Conservation (phyloP, 2,797 vertebrate genomes). For the Chloroceryle inda region DNA sequence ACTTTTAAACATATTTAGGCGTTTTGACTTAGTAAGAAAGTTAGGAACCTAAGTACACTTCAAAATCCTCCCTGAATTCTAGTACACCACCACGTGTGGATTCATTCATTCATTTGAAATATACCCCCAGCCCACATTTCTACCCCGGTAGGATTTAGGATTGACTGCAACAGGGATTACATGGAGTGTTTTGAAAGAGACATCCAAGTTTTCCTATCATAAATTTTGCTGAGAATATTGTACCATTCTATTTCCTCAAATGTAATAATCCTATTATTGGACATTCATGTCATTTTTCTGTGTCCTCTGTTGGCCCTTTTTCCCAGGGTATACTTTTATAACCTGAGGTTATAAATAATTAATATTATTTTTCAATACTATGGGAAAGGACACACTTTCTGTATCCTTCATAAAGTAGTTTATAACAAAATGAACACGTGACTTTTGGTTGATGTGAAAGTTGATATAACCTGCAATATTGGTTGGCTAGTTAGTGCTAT, state of each 20-base stretch:
- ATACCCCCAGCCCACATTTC: background rate
- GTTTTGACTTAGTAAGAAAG: background rate
- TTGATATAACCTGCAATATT: conserved; percentile 8
- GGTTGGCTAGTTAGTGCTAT: background rate
- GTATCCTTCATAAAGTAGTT: background rate
- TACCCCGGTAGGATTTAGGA: background rate
- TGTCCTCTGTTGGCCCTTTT: background rate
- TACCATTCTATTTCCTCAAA: background rate
- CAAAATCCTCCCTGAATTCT: background rate
- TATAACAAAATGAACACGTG: background rate
- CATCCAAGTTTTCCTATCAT: background rate
- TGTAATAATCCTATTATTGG: background rate
- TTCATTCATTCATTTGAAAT: background rate
- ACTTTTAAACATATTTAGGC: background rate
- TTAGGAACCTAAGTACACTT: background rate
- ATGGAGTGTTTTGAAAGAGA: background rate
- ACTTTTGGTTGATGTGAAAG: conserved; percentile 11
- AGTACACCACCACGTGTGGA: rapidly evolving
- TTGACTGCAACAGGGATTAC: background rate
- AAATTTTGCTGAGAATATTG: background rate
- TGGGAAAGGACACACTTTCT: background rate
- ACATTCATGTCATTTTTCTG: background rate
- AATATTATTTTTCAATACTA: background rate
- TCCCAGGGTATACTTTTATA: background rate
- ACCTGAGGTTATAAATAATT: background rate